Evolutionary conservation across 2,888 invertebrate genomes (phyloP), one percentile per base, ranked within the genome.

Genomic region (Alsophila aescularia): DNA sequence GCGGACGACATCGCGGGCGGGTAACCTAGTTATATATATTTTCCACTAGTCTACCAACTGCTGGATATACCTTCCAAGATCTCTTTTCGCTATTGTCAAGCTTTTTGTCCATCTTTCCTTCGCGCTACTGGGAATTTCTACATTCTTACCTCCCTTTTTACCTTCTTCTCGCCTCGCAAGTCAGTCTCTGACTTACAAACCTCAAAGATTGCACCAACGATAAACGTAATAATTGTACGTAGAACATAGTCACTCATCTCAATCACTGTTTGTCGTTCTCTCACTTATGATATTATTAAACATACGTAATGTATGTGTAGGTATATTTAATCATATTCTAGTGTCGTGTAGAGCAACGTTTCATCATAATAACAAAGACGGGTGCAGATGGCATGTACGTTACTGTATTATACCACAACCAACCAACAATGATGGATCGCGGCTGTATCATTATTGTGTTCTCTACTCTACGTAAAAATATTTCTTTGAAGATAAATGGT

Each of bases 361-460:
- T 70, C 67, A 64, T 72, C 73, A 69, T 65, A 69, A 67, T 60
- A 67, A 71, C 66, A 65, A 66, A 61, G 62, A 61, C 63, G 67
- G 50, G 56, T 64, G 65, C 47, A 55, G 58, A 61, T 63, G 61
- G 62, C 53, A 62, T 62, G 64, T 57, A 52, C 61, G 59, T 53
- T 52, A 58, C 52, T 57, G 57, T 60, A 62, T 65, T 67, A 53
- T 60, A 58, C 64, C 50, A 52, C 67, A 73, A 75, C 73, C n/a
- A 75, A 72, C 70, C 63, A 72, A 64, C 68, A 64, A 64, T 74
- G 74, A 75, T 75, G 71, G 73, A 75, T 75, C 52, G 58, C 58
- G 64, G 56, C 59, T 53, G 60, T 58, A 60, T 64, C 50, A 45
- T 35, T 54, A 34, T 39, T 54, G 31, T 49, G 43, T 43, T 50